Conservation (phyloP, 2,888 invertebrate species). For the Cheiracanthium punctorium region DNA sequence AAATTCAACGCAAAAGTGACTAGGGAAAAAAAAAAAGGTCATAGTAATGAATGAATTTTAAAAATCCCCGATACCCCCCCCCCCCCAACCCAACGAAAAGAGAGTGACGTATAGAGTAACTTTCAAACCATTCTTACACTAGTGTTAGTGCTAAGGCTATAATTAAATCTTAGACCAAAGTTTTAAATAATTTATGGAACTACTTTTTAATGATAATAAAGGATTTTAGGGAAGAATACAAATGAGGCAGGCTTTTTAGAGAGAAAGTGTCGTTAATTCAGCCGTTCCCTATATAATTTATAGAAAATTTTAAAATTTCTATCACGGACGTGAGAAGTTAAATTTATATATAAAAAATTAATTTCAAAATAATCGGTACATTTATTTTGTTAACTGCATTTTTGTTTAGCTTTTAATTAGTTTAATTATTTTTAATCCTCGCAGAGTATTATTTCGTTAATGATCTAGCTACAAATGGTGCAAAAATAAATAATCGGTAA, state of each 20-base stretch:
- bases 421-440: constrained; percentile 1
- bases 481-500: not conserved
- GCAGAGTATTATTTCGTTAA: not conserved
- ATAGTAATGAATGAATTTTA: not conserved
- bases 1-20: too few species aligned
- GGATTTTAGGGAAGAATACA: not conserved
- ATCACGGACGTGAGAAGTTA: too few species aligned
- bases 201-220: not conserved
- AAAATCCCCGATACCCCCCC: too few species aligned
- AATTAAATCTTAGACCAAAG: not conserved
- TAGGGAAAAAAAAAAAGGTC: too few species aligned
- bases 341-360: too few species aligned
- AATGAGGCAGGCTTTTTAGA: not conserved
- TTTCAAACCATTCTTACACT: not conserved
- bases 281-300: too few species aligned
- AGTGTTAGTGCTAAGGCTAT: not conserved
- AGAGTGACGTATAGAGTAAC: not conserved
- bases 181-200: not conserved
- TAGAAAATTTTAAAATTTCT: too few species aligned
- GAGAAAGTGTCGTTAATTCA: too few species aligned
- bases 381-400: not conserved
- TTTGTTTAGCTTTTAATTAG: not conserved
- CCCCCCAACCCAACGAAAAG: too few species aligned
- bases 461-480: not conserved
- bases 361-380: too few species aligned